Percentiles rank a stretch among this genome's conserved stretches.
These are phyloP conservation scores for Heliconius erato DNA, from an alignment of 2,888 invertebrate genomes.

Conservation along the genomic window DNA sequence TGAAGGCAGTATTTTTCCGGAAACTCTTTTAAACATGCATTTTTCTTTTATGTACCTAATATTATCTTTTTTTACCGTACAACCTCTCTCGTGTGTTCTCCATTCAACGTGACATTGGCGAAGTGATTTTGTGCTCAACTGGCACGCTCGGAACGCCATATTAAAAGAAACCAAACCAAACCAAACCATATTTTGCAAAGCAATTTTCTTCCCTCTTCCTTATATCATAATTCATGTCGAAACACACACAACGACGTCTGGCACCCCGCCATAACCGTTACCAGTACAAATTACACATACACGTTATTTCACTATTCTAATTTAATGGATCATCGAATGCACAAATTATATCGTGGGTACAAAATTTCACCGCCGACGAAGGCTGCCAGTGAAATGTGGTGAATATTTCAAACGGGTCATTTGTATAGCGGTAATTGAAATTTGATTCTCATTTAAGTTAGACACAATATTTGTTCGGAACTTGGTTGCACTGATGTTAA, in stretches of 20 bases:
- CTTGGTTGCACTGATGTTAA: not conserved
- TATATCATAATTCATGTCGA: slow-evolving; percentile 44
- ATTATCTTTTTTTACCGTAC: too few relatives aligned
- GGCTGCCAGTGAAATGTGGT: slow-evolving; percentile 21
- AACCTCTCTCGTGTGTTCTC: too few relatives aligned
- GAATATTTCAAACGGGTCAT: slow-evolving; percentile 19
- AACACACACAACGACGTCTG: slow-evolving; percentile 44
- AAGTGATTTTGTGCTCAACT: too few relatives aligned
- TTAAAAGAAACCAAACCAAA: too few relatives aligned
- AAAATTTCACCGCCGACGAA: slow-evolving; percentile 34
- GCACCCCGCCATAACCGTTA: slow-evolving; percentile 50
- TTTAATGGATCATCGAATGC: slow-evolving; percentile 52
- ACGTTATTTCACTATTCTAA: slow-evolving; percentile 66
- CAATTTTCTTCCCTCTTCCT: slow-evolving; percentile 42
- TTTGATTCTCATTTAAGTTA: slow-evolving; percentile 16
- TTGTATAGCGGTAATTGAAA: slow-evolving; percentile 22
- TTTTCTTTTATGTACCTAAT: too few relatives aligned
- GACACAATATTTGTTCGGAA: not conserved
- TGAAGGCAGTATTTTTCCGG: too few relatives aligned
- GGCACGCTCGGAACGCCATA: too few relatives aligned
- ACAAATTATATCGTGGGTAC: slow-evolving; percentile 32
- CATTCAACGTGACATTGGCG: too few relatives aligned
- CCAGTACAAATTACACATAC: slow-evolving; percentile 60
- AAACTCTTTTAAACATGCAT: too few relatives aligned
- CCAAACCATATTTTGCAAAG: slow-evolving; percentile 25